Evolutionary conservation across 2,888 invertebrate genomes (phyloP), one percentile per base, ranked within the genome.

Genomic region (Amphipyra berbera): DNA sequence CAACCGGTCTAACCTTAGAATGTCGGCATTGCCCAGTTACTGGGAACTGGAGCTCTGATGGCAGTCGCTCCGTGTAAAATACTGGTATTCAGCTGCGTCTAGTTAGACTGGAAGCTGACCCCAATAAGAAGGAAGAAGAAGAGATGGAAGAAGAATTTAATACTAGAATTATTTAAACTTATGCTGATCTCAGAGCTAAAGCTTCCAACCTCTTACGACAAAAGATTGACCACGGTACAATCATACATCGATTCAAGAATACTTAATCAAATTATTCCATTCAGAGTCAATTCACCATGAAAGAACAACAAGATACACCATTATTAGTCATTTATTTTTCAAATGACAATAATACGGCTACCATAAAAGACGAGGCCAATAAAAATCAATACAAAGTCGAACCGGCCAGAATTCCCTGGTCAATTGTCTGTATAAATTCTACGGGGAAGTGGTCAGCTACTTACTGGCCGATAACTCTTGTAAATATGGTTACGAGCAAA

Each of bases 401-500:
- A 61, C 60, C 54, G 72, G 61, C 77, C 56, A 50, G 59, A 82
- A 79, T 14, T 78, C 76, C 73, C 45, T 69, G 56, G 59, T 59
- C 71, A 38, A 59, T 68, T 68, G 40, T 46, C 42, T 48, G 45
- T 42, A 44, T 54, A 56, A 35, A 47, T 49, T 73, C 68, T 72
- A 68, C 66, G 65, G 72, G 68, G 72, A 80, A 68, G 64, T 86
- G 84, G 75, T 77, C 84, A 86, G 82, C 83, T 86, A 88, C 76
- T 88, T 88, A 75, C 65, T 71, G 82, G 44, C 87, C 91, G 79
- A 91, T 90, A 88, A 73, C 76, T 79, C 81, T 80, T 76, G 79
- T 82, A 84, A 84, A 82, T 83, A 79, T 77, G 83, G 80, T 69
- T 75, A 78, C 68, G 84, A 90, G 81, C 86, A 93, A 92, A 94